Evolutionary conservation across 2,113 vertebrate genomes (phyloP), one percentile per base, ranked within the genome.

Genomic region (Athene noctua): DNA sequence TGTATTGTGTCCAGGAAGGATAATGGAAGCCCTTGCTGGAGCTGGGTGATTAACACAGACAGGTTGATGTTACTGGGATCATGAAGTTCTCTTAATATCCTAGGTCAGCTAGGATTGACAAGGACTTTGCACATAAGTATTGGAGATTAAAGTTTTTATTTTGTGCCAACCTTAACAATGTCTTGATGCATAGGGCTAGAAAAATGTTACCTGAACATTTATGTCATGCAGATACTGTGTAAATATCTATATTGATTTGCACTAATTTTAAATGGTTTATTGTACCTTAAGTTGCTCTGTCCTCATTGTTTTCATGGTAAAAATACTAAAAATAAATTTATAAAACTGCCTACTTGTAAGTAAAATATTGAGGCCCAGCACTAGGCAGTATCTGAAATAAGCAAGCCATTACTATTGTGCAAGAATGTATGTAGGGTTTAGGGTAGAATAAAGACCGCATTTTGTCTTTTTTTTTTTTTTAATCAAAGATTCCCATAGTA

Each of bases 181-280:
- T 84, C 54, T 72, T 70, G 22, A 11, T 42, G 10, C 2, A 7
- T 23, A 73, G 11, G 77, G 52, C 32, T 21, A 52, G 18, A 57
- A 79, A 80, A 75, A n/a, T 8, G 1, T 54, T 92, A 32, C 11
- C 71, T 88, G 65, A 46, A 63, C n/a, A 22, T 86, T 54, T 72
- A 8, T 46, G 18, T 9, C 34, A 25, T 67, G 30, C n/a, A 83
- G n/a, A 55, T 71, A 80, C 32, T 51, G 15, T 88, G 15, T 57
- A 81, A 67, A 67, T 57, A 61, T 13, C 32, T 71, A 32, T 54
- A 42, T 71, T 83, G 81, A 83, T 92, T 97, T 97, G 95, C 97
- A 97, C 93, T 95, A 88, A 13, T n/a, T 83, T 86, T 86, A 1
- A 58, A 42, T 80, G 20, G 2, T 40, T 94, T 86, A 32, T 71